Percentiles rank a stretch among this genome's conserved stretches.
Evolutionary conservation across 2,888 invertebrate species (phyloP).

Genomic region (Hermaeophaga mercurialis): DNA sequence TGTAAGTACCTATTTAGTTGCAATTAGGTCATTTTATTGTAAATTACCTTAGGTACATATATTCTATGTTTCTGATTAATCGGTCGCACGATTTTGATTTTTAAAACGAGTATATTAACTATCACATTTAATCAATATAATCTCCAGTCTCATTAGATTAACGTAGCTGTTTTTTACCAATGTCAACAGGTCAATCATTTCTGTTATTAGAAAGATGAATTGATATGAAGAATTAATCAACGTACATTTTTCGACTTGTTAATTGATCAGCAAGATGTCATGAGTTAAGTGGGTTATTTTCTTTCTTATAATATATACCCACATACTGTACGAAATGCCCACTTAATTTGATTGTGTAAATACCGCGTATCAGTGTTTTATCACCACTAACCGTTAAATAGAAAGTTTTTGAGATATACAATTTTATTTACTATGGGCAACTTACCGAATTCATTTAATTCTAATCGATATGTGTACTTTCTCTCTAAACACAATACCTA

Average conservation of each 20-base stretch:
- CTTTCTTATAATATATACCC: constrained; percentile 2
- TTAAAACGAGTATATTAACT: too few relatives aligned
- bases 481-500: too few relatives aligned
- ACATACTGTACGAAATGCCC: constrained; percentile 1
- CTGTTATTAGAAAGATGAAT: background rate
- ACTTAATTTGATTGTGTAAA: constrained; percentile 8
- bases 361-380: constrained; percentile 1
- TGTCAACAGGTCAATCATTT: constrained; percentile 14
- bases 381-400: constrained; percentile 10
- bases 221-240: background rate
- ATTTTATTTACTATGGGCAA: background rate
- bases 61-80: too few relatives aligned
- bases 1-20: too few relatives aligned
- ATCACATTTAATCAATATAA: too few relatives aligned
- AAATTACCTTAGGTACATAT: too few relatives aligned
- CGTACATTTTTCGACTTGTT: background rate
- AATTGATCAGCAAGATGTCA: background rate
- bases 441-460: background rate
- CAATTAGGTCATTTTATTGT: too few relatives aligned
- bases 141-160: too few relatives aligned
- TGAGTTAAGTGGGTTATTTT: constrained; percentile 6
- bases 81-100: too few relatives aligned
- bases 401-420: constrained; percentile 7
- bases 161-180: background rate
- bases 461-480: too few relatives aligned